These are phyloP conservation scores for Amyelois transitella DNA, from an alignment of 1,140 invertebrate species.

Conservation along the genomic window DNA sequence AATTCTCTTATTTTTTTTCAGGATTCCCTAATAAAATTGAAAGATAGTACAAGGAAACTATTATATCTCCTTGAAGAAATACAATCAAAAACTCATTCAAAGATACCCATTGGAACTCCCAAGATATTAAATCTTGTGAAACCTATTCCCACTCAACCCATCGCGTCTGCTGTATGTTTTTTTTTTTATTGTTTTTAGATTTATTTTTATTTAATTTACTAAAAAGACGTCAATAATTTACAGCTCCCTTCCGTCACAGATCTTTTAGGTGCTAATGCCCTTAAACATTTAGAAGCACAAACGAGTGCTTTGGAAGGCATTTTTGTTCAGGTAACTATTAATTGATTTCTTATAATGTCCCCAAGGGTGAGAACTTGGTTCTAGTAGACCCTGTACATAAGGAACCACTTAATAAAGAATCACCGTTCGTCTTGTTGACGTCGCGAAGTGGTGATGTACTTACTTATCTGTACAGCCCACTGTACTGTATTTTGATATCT, in stretches of 20 bases:
- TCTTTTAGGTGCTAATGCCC: slow-evolving; percentile 10
- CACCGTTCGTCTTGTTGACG: no score
- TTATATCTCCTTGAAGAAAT: slow-evolving; percentile 45
- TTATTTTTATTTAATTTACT: not conserved
- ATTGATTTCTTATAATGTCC: not conserved
- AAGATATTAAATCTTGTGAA: slow-evolving; percentile 3
- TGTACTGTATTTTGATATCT: no score
- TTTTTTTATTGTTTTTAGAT: slow-evolving; percentile 5
- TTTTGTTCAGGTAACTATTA: slow-evolving; percentile 29
- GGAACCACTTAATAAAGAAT: no score
- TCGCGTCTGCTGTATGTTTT: not conserved
- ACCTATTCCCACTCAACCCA: not conserved
- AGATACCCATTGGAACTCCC: slow-evolving; percentile 8
- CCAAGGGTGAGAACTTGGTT: no score
- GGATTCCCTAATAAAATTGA: slow-evolving; percentile 35
- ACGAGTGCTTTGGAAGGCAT: slow-evolving; percentile 33
- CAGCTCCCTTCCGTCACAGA: slow-evolving; percentile 11
- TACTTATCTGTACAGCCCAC: no score
- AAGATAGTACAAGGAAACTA: slow-evolving; percentile 53
- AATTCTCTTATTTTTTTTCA: slow-evolving; percentile 19
- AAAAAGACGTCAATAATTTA: not conserved
- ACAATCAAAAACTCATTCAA: slow-evolving; percentile 34
- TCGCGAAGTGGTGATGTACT: no score
- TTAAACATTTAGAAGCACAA: slow-evolving; percentile 32
- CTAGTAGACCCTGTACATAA: no score